phyloP scores from a whole-genome alignment of 2,797 vertebrate genomes.

The Oreonectes daqikongensis region DNA sequence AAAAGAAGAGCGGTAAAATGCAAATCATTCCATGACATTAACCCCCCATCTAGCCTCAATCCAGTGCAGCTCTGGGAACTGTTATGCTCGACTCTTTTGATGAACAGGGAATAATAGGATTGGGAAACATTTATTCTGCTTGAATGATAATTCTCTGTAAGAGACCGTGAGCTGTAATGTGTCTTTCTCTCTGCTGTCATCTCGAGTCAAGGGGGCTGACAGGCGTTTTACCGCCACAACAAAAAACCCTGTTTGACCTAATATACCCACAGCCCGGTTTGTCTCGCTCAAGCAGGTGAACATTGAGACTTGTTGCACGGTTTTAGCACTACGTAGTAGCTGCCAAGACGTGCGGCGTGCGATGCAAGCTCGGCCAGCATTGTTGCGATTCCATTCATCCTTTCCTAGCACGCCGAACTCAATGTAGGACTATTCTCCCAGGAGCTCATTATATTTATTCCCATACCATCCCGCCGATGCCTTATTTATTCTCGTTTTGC shows the following conservation, averaged over 20 bases:
- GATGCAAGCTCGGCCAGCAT: slow-evolving; percentile 56
- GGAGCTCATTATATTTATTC: slow-evolving; percentile 74
- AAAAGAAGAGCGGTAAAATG: slow-evolving; percentile 64
- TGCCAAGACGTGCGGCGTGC: slow-evolving; percentile 56
- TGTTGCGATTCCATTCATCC: slow-evolving; percentile 63
- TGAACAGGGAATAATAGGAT: slow-evolving; percentile 55
- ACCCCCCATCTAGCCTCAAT: slow-evolving; percentile 52
- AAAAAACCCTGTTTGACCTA: slow-evolving; percentile 32
- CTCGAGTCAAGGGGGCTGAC: slow-evolving; percentile 17
- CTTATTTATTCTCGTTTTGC: slow-evolving; percentile 62
- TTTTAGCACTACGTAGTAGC: slow-evolving; percentile 59
- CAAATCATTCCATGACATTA: slow-evolving; percentile 73
- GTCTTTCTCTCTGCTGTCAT: slow-evolving; percentile 4
- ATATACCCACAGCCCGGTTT: slow-evolving; percentile 63
- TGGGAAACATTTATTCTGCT: slow-evolving; percentile 57
- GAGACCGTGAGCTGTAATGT: slow-evolving; percentile 44
- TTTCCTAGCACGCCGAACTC: slow-evolving; percentile 59
- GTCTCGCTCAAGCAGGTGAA: slow-evolving; percentile 65
- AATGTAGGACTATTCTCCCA: slow-evolving; percentile 63
- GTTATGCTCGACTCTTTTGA: slow-evolving; percentile 51
- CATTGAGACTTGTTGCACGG: slow-evolving; percentile 53
- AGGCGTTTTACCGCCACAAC: neutral
- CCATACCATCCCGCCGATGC: slow-evolving; percentile 62
- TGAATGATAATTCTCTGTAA: slow-evolving; percentile 54
- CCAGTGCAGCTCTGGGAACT: slow-evolving; percentile 46